Evolutionary conservation across 2,113 vertebrate species (phyloP), one percentile per base, ranked within the genome.

Genomic region (Octodon degus): DNA sequence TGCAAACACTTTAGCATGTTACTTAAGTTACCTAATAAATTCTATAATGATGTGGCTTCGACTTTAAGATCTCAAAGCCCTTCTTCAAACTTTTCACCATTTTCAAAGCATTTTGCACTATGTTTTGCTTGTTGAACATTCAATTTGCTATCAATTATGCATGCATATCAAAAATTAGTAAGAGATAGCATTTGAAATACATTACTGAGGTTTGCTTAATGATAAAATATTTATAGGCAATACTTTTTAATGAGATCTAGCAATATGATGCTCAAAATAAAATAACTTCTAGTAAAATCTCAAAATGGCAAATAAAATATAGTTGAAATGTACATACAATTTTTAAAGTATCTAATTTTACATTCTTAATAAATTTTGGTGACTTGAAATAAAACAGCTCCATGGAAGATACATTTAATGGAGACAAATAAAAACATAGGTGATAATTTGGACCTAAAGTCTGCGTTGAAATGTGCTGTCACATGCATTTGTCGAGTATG

Each of bases 331-430:
- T 20, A 47, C 3, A 76, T 2, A 40, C n/a, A 88, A 74, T 86
- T 94, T 92, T 92, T 76, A 60, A 92, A 89, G 27, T 32, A 6
- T 2, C 25, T 63, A 32, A 63, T 90, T 94, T 89, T 87, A 84
- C 24, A 34, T 74, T 60, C 70, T 34, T 84, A 19, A 84, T 37
- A 16, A 85, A 94, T 10, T 80, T 77, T 24, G 74, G 30, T 43
- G 60, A 10, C 30, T 72, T 76, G 74, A 70, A 94, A 90, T 2
- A 76, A 85, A 74, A 25, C 12, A 87, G 55, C 1, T 43, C 14
- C 16, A 72, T 2, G 1, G 11, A 47, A 10, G 53, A 53, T 1
- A 40, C 32, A 25, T 70, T 5, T 86, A 30, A 84, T 2, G 37
- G 43, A 63, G 7, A 1, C 50, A 16, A 43, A 0, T 34, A 63